These are phyloP conservation scores for Trochalopteron elliotii DNA, from an alignment of 2,113 vertebrate species.

Conservation along the genomic window DNA sequence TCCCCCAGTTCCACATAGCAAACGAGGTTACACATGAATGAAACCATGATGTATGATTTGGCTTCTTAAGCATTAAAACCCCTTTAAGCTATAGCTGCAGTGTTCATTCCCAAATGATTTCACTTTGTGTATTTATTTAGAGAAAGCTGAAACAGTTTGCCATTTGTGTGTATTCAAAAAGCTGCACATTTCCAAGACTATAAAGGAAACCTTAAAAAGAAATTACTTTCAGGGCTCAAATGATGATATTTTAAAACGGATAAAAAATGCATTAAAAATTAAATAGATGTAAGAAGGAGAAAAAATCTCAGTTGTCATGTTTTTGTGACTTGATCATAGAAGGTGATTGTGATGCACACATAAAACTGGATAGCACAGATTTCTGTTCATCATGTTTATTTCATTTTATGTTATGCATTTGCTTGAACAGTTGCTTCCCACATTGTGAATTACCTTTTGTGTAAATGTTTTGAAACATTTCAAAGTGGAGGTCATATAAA, in stretches of 20 bases:
- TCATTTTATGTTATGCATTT: neutral
- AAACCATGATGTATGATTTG: neutral
- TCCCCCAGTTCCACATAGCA: fast-evolving
- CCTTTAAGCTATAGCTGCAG: neutral
- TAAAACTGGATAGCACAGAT: neutral
- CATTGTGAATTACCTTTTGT: neutral
- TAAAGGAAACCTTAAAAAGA: constrained; percentile 4
- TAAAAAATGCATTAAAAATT: neutral
- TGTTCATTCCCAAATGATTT: neutral
- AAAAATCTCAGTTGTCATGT: neutral
- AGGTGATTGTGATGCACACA: neutral
- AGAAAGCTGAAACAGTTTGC: constrained; percentile 14
- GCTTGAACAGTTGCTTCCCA: neutral
- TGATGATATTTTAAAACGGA: neutral
- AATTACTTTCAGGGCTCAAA: neutral
- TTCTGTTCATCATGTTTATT: neutral
- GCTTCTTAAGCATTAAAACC: neutral
- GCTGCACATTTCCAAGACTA: neutral
- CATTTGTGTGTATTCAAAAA: neutral
- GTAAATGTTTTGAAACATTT: neutral
- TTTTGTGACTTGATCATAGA: neutral
- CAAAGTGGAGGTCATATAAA: neutral
- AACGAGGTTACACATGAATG: neutral
- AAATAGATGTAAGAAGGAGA: neutral
- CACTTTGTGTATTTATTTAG: constrained; percentile 18